Evolutionary conservation across 2,888 invertebrate species (phyloP), one percentile per base, ranked within the genome.

Genomic region (Spodoptera littoralis): DNA sequence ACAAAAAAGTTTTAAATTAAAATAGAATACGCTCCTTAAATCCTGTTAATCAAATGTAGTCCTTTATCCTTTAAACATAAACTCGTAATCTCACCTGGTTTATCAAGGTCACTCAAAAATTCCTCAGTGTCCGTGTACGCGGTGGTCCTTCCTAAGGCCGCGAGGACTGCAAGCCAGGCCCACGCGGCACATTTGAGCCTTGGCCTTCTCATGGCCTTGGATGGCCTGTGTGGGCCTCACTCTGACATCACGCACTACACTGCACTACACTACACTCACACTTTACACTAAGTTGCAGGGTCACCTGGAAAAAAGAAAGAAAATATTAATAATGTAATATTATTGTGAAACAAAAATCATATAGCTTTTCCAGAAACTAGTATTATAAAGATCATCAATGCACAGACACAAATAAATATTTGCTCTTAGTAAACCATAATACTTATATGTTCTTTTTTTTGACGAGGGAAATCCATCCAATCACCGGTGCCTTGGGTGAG

Each of bases 61-160:
- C 4, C 36, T 8, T 36, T 36, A 36, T 6, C 8, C 36, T 8
- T 36, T 36, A 36, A 36, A 36, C 36, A 36, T 36, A 5, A 36
- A 9, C 9, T 36, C 2, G 1, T 6, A 52, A 54, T n/a, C 90
- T 90, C 77, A 96, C 96, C 95, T 94, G 96, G 96, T 82, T 95
- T 95, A 89, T 96, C 96, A 74, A 96, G 90, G 86, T 96, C 96
- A 85, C 96, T 96, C 45, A 95, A 92, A 76, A 95, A 95, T 67
- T 95, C 95, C 80, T 93, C 95, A 6, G 96, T 96, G 81, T 95
- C 95, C 8, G 95, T 93, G 78, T 95, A 95, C 30, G 92, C 93
- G 73, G 93, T 85, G 74, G 92, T 88, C 57, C 89, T 89, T 74
- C 93, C 94, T 59, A 91, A 80, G 48, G 94, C 92, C 68, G 91